A percentile compares a stretch with the other conserved stretches of the same genome.
phyloP scores from a whole-genome alignment of 2,797 vertebrate genomes.

The Micromesistius poutassou region DNA sequence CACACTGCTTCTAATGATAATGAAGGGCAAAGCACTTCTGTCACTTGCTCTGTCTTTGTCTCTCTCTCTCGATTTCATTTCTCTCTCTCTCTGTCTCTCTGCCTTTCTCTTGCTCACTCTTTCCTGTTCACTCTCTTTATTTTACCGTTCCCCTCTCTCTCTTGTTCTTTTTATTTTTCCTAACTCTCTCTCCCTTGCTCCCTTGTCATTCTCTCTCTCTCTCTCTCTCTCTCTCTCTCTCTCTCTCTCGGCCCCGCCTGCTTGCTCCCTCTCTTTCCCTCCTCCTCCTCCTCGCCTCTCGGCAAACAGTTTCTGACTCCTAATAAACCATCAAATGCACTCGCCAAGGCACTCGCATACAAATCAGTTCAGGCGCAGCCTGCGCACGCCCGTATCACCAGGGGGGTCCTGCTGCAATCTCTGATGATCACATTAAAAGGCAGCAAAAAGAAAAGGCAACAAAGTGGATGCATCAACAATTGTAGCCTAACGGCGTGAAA shows the following conservation, averaged over 20 bases:
- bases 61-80: background rate
- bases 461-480: background rate
- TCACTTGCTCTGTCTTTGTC: constrained; percentile 23
- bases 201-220: background rate
- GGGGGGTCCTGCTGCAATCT: background rate
- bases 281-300: constrained; percentile 11
- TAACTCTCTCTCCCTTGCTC: background rate
- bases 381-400: constrained; percentile 9
- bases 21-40: constrained; percentile 50
- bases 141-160: no score
- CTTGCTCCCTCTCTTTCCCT: no score
- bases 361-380: constrained; percentile 12
- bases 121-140: no score
- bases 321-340: constrained; percentile 25
- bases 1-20: constrained; percentile 58
- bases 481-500: background rate
- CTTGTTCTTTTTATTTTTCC: no score
- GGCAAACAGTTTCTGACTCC: constrained; percentile 17
- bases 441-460: background rate
- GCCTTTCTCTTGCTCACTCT: no score
- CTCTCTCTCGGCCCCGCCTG: no score
- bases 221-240: no score
- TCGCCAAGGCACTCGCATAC: constrained; percentile 29
- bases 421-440: background rate
- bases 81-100: background rate